phyloP scores from a whole-genome alignment of 2,888 invertebrate species.

The Listrodromus nycthemerus region DNA sequence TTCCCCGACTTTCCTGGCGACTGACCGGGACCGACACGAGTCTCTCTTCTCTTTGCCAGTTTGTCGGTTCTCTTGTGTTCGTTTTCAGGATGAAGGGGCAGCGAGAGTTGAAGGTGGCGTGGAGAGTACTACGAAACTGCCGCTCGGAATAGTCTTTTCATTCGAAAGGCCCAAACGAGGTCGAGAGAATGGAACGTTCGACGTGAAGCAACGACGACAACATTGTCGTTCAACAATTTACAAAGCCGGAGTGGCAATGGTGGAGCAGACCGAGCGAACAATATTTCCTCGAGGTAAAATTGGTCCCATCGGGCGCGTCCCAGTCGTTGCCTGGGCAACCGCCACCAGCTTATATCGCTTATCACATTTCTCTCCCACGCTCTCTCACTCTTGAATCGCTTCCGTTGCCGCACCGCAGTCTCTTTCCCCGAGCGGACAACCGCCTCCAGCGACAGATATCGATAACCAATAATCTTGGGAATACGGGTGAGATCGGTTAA shows the following conservation, averaged over 20 bases:
- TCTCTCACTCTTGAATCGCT: not conserved
- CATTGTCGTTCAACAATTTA: constrained; percentile 1
- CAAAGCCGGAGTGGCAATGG: not conserved
- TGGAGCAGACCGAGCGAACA: not conserved
- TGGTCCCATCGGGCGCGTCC: constrained; percentile 15
- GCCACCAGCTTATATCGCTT: constrained; percentile 16
- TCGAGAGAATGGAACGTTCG: constrained; percentile 29
- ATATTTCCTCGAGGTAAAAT: constrained; percentile 23
- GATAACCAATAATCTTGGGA: constrained; percentile 64
- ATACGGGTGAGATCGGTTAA: constrained; percentile 54
- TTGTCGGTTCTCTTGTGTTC: constrained; percentile 32
- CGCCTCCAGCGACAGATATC: constrained; percentile 54
- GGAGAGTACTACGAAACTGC: not conserved
- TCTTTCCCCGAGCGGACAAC: constrained; percentile 27
- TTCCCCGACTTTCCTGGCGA: constrained; percentile 6
- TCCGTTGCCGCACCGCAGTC: constrained; percentile 17
- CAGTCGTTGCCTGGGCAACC: constrained; percentile 45
- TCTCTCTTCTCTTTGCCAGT: constrained; percentile 28
- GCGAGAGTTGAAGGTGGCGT: not conserved
- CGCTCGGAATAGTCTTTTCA: constrained; percentile 10
- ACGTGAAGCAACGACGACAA: constrained; percentile 2
- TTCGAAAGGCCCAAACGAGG: not conserved
- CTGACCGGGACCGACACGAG: constrained; percentile 25
- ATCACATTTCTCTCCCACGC: constrained; percentile 10
- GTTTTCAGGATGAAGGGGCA: not conserved